These are phyloP conservation scores for Cepaea nemoralis DNA, from an alignment of 1,140 invertebrate species.

Conservation along the genomic window DNA sequence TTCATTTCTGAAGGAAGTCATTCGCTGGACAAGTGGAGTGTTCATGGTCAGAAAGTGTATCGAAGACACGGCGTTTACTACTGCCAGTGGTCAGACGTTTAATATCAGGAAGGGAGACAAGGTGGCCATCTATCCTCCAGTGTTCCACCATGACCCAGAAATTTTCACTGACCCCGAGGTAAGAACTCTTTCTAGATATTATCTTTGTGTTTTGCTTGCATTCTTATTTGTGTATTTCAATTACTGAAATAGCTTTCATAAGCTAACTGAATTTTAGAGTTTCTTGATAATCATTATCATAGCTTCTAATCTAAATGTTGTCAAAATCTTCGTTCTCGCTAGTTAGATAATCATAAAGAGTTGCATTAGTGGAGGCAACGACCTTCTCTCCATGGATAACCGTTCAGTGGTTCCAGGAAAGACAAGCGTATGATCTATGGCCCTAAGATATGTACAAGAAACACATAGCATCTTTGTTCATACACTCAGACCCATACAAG, in stretches of 20 bases:
- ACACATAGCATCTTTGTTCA: too few relatives aligned
- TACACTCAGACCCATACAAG: too few relatives aligned
- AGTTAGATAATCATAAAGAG: too few relatives aligned
- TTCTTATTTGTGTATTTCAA: too few relatives aligned
- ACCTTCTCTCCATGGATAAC: too few relatives aligned
- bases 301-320: neutral
- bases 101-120: slow-evolving; percentile 67
- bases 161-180: slow-evolving; percentile 71
- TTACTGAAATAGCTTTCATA: neutral
- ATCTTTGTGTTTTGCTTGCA: too few relatives aligned
- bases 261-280: neutral
- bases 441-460: too few relatives aligned
- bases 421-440: too few relatives aligned
- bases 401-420: too few relatives aligned
- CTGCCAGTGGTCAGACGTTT: slow-evolving; percentile 57
- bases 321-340: neutral
- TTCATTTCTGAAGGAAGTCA: slow-evolving; percentile 66
- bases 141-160: slow-evolving; percentile 71
- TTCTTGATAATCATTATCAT: neutral
- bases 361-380: too few relatives aligned
- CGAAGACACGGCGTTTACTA: slow-evolving; percentile 66
- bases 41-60: slow-evolving; percentile 69
- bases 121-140: slow-evolving; percentile 71
- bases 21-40: slow-evolving; percentile 69
- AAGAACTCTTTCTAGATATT: slow-evolving; percentile 46